Evolutionary conservation across 2,113 vertebrate species (phyloP).

Genomic region (Neotoma lepida): DNA sequence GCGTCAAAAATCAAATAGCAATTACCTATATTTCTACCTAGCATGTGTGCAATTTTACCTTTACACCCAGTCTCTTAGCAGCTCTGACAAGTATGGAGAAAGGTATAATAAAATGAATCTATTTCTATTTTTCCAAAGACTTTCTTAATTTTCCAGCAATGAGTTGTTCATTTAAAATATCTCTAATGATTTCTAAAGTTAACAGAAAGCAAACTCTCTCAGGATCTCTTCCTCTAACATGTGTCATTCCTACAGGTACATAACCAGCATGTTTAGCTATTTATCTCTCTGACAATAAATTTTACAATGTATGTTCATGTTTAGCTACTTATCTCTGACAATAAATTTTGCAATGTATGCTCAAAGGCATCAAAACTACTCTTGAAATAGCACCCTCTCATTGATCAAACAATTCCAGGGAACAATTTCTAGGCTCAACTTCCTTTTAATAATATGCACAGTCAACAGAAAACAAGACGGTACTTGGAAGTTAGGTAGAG

Average conservation of each 20-base stretch:
- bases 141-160: background rate
- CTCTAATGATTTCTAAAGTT: background rate
- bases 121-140: background rate
- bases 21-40: background rate
- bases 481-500: background rate
- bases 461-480: background rate
- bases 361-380: constrained; percentile 11
- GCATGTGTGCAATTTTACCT: background rate
- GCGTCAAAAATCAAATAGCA: background rate
- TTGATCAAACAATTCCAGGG: constrained; percentile 8
- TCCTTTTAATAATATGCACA: constrained; percentile 48
- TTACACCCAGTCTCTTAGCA: background rate
- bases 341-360: background rate
- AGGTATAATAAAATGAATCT: background rate
- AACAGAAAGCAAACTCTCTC: background rate
- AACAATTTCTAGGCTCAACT: background rate
- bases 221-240: constrained; percentile 17
- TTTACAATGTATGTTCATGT: background rate
- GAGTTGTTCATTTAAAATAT: constrained; percentile 20
- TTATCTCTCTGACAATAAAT: background rate
- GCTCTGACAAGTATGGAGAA: background rate
- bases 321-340: background rate
- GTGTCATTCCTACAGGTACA: constrained; percentile 20
- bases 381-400: background rate
- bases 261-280: background rate